These are phyloP conservation scores for Excalfactoria chinensis DNA, from an alignment of 2,113 vertebrate species.

Conservation along the genomic window DNA sequence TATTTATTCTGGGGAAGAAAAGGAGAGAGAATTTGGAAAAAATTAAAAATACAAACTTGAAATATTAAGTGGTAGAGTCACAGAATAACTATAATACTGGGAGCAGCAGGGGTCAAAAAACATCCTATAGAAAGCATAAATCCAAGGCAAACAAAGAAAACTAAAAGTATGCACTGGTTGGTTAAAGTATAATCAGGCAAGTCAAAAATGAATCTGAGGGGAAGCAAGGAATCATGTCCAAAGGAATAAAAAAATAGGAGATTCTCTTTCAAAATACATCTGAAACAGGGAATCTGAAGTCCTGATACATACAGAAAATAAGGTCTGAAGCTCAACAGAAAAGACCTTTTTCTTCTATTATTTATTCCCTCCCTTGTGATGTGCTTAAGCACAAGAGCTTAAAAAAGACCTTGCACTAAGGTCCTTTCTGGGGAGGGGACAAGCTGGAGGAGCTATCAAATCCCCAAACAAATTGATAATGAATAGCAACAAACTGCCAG, in stretches of 20 bases:
- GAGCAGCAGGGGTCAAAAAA: background rate
- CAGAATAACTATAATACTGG: background rate
- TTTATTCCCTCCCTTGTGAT: background rate
- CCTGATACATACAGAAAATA: background rate
- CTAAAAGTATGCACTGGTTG: background rate
- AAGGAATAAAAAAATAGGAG: background rate
- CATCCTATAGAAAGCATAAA: background rate
- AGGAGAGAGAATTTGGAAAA: background rate
- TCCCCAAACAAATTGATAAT: background rate
- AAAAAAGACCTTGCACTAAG: background rate
- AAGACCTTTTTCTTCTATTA: background rate
- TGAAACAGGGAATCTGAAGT: background rate
- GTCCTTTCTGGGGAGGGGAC: background rate
- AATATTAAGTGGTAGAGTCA: background rate
- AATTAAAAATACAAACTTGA: background rate
- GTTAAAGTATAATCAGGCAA: background rate
- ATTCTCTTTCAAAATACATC: background rate
- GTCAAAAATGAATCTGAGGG: background rate
- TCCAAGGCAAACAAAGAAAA: constrained; percentile 8
- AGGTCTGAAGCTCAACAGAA: background rate
- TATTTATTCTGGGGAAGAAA: background rate
- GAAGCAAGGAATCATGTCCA: background rate
- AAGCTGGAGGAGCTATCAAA: rapidly evolving
- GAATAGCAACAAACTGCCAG: background rate
- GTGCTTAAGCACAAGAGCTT: background rate